Percentiles rank a stretch among this genome's conserved stretches.
These are phyloP conservation scores for Eubasilissa splendida DNA, from an alignment of 2,888 invertebrate species.

Conservation along the genomic window DNA sequence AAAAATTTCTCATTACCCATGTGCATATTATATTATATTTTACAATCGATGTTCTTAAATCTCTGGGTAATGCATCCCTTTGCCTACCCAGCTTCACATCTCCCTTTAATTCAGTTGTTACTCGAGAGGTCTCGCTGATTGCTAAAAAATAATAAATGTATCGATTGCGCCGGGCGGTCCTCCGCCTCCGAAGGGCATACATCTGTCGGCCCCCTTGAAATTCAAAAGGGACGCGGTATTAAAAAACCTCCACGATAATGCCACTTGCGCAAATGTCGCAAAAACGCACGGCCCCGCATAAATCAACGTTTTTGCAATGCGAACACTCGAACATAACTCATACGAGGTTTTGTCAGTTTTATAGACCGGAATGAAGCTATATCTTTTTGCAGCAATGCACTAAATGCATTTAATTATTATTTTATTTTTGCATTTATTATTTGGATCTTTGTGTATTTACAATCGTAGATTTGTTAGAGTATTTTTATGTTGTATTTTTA, in stretches of 20 bases:
- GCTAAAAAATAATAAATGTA: conserved; percentile 47
- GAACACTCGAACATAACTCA: conserved; percentile 1
- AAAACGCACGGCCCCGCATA: conserved; percentile 35
- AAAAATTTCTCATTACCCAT: too few relatives aligned
- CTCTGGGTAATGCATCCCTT: too few relatives aligned
- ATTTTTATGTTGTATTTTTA: too few relatives aligned
- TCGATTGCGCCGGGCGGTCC: conserved; percentile 33
- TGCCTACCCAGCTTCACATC: neutral
- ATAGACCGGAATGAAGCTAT: conserved; percentile 2
- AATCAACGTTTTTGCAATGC: conserved; percentile 35
- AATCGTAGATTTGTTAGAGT: too few relatives aligned
- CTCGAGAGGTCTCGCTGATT: conserved; percentile 42
- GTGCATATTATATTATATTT: too few relatives aligned
- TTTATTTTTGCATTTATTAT: too few relatives aligned
- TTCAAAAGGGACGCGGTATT: conserved; percentile 17
- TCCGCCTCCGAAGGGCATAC: conserved; percentile 9
- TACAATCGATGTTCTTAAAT: too few relatives aligned
- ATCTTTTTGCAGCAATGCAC: neutral
- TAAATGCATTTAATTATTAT: neutral
- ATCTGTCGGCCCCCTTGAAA: conserved; percentile 38
- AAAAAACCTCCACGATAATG: conserved; percentile 29
- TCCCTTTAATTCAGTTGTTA: neutral
- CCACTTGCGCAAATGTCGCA: conserved; percentile 56
- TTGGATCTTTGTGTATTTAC: too few relatives aligned
- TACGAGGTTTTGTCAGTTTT: conserved; percentile 22